Percentiles rank a stretch among this genome's conserved stretches.
phyloP scores from a whole-genome alignment of 2,888 invertebrate genomes.

The Dolichomitus sp. region DNA sequence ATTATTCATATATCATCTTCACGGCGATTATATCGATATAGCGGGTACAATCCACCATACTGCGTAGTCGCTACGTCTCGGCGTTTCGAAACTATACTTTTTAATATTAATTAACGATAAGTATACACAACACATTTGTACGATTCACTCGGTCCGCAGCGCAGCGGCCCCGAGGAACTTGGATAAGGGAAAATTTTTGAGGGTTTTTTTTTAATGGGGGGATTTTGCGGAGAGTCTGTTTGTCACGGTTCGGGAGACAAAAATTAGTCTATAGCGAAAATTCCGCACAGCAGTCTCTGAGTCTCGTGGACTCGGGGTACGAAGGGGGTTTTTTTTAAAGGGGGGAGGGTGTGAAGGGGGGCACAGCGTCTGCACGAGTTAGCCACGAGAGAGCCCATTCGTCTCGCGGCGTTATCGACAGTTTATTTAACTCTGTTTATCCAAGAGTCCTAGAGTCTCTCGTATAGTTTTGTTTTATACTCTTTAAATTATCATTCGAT shows the following conservation, averaged over 20 bases:
- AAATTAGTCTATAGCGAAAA: conserved; percentile 26
- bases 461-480: conserved; percentile 65
- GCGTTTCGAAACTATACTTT: conserved; percentile 63
- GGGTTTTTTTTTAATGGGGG: background rate
- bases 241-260: conserved; percentile 6
- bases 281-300: conserved; percentile 46
- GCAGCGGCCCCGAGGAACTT: conserved; percentile 76
- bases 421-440: conserved; percentile 25
- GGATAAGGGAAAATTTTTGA: conserved; percentile 13
- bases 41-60: conserved; percentile 49
- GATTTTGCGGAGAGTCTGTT: conserved; percentile 19
- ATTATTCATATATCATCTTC: conserved; percentile 41
- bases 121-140: conserved; percentile 86
- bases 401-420: conserved; percentile 62
- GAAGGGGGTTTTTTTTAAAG: background rate
- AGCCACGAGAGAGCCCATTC: conserved; percentile 66
- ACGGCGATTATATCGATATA: conserved; percentile 60
- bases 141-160: conserved; percentile 82
- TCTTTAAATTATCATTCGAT: conserved; percentile 8
- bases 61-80: conserved; percentile 44
- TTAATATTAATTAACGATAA: conserved; percentile 83
- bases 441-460: conserved; percentile 71
- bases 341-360: background rate
- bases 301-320: conserved; percentile 32
- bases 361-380: conserved; percentile 30